Conservation (phyloP, 2,888 invertebrate genomes). For the Stomorhina lunata region DNA sequence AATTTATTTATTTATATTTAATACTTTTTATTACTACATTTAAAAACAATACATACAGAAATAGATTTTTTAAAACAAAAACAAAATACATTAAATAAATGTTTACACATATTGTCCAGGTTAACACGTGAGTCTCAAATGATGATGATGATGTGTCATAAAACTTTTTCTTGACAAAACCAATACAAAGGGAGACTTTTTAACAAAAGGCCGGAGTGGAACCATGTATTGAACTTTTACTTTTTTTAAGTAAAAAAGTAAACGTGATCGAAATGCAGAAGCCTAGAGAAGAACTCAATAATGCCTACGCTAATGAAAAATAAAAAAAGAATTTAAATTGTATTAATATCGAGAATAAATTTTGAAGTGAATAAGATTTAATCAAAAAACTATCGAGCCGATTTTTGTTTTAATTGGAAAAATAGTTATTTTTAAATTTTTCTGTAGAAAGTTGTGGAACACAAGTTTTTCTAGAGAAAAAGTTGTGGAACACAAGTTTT, state of each 20-base stretch:
- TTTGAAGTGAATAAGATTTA: background rate
- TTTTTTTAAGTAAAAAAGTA: background rate
- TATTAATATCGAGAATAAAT: slow-evolving; percentile 42
- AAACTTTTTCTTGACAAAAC: background rate
- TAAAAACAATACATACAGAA: slow-evolving; percentile 49
- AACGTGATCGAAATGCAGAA: slow-evolving; percentile 30
- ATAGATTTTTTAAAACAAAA: slow-evolving; percentile 35
- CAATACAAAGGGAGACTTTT: slow-evolving; percentile 17
- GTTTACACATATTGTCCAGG: slow-evolving; percentile 40
- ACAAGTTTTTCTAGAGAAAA: no score
- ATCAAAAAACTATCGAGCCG: no score
- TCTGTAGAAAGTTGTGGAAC: no score
- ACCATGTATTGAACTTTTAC: slow-evolving; percentile 1
- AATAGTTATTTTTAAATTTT: no score
- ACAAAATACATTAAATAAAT: slow-evolving; percentile 36
- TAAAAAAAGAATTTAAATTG: slow-evolving; percentile 37
- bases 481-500: no score
- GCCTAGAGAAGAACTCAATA: slow-evolving; percentile 56
- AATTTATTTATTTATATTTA: background rate
- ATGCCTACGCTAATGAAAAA: slow-evolving; percentile 60
- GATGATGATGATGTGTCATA: slow-evolving; percentile 19
- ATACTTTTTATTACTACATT: slow-evolving; percentile 27
- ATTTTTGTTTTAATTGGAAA: no score
- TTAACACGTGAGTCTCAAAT: slow-evolving; percentile 22
- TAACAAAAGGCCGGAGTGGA: background rate